Base-by-base conservation (phyloP, 2,113 vertebrate genomes). In the Pygoscelis antarcticus region DNA sequence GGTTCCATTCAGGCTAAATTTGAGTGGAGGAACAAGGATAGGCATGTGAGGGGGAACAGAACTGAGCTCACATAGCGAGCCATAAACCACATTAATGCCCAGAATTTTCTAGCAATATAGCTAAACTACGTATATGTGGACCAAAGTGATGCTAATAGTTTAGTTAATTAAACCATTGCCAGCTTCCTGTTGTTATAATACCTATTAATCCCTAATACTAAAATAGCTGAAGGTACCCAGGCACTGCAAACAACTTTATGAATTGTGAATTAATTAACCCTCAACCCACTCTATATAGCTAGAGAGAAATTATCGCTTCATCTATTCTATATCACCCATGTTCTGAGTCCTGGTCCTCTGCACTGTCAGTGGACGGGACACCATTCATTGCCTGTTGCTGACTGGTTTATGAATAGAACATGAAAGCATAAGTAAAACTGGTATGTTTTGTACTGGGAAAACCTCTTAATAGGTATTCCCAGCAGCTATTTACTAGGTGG, bases 261-360 rank as follows among this genome's bases (percentile, higher is more conserved):
- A 91, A 75, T 64, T 49, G 14, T 52, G 51, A 89, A 81, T 92
- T 80, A 83, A 70, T 80, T 82, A 65, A 85, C 40, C 66, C 61
- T 87, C 34, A 38, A 16, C 14, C 13, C n/a, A 22, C 12, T 5
- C n/a, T 86, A 0, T 52, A 6, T 21, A 71, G 29, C 60, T 76
- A 32, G 20, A 88, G 27, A 61, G n/a, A 91, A 91, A 83, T 74
- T 9, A 62, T n/a, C 9, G 0, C 13, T 79, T 89, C 44, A 32
- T 57, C 30, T 69, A 0, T 83, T 76, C 51, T 57, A 0, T 49
- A 18, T 60, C 6, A 3, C 13, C 2, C 23, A 2, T 60, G 12
- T 66, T 82, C 55, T 57, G 46, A 55, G 32, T 88, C 36, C 20
- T 38, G 10, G 34, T 87, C 36, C 58, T 86, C 74, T 54, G 57